Evolutionary conservation across 1,140 invertebrate genomes (phyloP).

Genomic region (Neodiprion fabricii): DNA sequence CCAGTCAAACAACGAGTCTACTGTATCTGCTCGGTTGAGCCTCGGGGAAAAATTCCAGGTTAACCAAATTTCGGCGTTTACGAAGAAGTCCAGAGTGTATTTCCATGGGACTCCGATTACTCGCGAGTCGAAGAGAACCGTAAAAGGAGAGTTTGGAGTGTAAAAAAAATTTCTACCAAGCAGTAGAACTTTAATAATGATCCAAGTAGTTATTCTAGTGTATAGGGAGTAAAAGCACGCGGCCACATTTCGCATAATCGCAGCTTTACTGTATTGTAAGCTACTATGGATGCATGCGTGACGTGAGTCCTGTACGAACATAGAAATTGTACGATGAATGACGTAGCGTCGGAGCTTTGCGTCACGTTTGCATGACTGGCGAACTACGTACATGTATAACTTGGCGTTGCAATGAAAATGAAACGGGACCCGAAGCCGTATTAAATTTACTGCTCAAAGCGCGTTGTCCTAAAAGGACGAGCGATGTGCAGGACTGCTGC

Average conservation of each 20-base stretch:
- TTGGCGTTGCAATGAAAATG: not conserved
- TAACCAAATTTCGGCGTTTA: too few species aligned
- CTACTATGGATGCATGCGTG: not conserved
- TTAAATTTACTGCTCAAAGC: not conserved
- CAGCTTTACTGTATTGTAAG: not conserved
- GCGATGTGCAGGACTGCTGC: too few species aligned
- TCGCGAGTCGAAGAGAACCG: not conserved
- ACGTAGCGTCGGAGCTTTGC: not conserved
- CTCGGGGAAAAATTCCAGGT: too few species aligned
- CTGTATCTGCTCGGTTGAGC: too few species aligned
- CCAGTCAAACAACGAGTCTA: too few species aligned
- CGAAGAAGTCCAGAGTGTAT: too few species aligned
- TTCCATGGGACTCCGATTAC: too few species aligned
- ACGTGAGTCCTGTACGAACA: not conserved
- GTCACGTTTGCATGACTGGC: constrained; percentile 6
- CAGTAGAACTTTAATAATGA: too few species aligned
- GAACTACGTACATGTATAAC: not conserved
- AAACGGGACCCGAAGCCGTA: not conserved
- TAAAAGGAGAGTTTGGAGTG: not conserved
- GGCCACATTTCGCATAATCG: not conserved
- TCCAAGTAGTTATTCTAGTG: too few species aligned
- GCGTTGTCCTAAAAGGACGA: not conserved
- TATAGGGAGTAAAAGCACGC: too few species aligned
- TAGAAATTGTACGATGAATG: too few species aligned
- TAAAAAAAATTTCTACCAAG: not conserved